Percentiles rank a stretch among this genome's conserved stretches.
phyloP scores from a whole-genome alignment of 2,797 vertebrate species.

The Rhinichthys osculus region DNA sequence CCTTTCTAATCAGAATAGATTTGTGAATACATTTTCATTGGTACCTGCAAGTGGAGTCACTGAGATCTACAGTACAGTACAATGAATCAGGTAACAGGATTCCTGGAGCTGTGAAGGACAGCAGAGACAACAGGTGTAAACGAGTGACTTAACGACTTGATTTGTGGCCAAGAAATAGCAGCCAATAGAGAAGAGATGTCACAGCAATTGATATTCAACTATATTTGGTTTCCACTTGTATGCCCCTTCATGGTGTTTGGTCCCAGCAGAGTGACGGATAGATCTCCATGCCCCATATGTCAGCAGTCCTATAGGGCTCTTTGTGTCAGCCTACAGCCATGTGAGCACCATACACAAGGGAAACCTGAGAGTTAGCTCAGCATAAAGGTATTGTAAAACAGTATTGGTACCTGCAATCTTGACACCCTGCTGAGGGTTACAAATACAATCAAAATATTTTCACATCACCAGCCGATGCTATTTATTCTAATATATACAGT shows the following conservation, averaged over 20 bases:
- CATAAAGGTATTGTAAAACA: slow-evolving; percentile 20
- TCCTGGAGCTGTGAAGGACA: slow-evolving; percentile 27
- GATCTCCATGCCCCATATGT: slow-evolving; percentile 52
- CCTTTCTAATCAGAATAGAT: not conserved
- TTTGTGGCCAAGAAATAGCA: slow-evolving; percentile 20
- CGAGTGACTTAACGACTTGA: slow-evolving; percentile 42
- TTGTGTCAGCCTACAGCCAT: slow-evolving; percentile 20
- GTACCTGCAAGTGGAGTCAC: slow-evolving; percentile 9
- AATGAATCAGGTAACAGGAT: slow-evolving; percentile 1
- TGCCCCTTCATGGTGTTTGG: slow-evolving; percentile 28
- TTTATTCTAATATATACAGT: not conserved
- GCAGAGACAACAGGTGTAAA: slow-evolving; percentile 19
- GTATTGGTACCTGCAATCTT: slow-evolving; percentile 35
- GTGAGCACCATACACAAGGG: slow-evolving; percentile 35
- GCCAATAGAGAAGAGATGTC: slow-evolving; percentile 51
- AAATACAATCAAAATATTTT: not conserved
- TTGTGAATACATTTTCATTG: not conserved
- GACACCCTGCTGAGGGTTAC: not conserved
- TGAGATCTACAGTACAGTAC: not conserved
- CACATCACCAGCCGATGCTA: not conserved
- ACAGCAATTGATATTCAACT: slow-evolving; percentile 50
- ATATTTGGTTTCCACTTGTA: slow-evolving; percentile 50
- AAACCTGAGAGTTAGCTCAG: slow-evolving; percentile 43
- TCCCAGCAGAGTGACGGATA: slow-evolving; percentile 50
- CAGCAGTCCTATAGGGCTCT: slow-evolving; percentile 38